Base-by-base conservation (phyloP, 1,140 invertebrate genomes). In the Caenorhabditis brenneri region DNA sequence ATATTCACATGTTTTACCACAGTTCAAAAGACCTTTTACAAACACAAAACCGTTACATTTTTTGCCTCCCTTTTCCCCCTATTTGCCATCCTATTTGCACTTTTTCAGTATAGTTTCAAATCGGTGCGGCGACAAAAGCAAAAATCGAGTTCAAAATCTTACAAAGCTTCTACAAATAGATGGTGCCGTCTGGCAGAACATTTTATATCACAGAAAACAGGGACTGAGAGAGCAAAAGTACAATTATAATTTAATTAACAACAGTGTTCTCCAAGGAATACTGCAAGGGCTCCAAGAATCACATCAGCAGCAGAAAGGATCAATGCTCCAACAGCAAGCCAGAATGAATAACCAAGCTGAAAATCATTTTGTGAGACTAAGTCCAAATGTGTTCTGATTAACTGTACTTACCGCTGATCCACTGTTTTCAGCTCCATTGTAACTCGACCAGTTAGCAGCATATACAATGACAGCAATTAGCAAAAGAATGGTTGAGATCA, bases 291-390 rank as follows among this genome's bases (percentile, higher is more conserved):
- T 79, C 69, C 65, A 10, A 83, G 6, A 39, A 83, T 49, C 1
- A 83, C 82, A 31, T 51, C 82, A 6, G 46, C 82, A 16, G 82
- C 82, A 42, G 65, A 36, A 4, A 83, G n/a, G n/a, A 83, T 83
- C 27, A 83, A 27, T 15, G 82, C 82, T 36, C 82, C 65, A 24
- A 83, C 65, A 42, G 82, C 82, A 33, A 79, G 53, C 82, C 82
- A 83, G 49, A 55, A 83, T 4, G 82, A 79, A 51, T 83, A 83
- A 27, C 82, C 82, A 5, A 83, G 82, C 82, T 83, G 79, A 33
- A 80, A 36, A 51, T 9, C 22, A 39, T 7, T 42, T 42, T 74
- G 9, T 46, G 9, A 2, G 27, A 58, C 24, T 4, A 58, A 58
- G 5, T 6, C 39, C 5, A 12, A 6, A 42, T 6, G 5, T 6